Evolutionary conservation across 2,888 invertebrate genomes (phyloP).

Genomic region (Amaurobius ferox): DNA sequence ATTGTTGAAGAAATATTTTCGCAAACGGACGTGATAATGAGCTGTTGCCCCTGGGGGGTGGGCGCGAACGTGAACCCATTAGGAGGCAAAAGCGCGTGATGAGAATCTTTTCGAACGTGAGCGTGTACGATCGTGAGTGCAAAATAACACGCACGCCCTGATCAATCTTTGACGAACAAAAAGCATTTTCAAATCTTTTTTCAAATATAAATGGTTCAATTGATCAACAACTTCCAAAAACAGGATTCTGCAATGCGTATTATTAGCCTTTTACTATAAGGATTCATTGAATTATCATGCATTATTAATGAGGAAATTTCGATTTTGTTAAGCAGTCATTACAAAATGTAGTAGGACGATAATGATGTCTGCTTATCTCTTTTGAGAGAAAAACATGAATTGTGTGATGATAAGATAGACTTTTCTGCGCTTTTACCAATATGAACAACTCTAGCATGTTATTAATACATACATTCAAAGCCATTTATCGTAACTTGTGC

Average conservation of each 20-base stretch:
- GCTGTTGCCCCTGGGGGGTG: background rate
- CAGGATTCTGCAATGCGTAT: background rate
- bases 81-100: slow-evolving; percentile 2
- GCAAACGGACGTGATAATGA: background rate
- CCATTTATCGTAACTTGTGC: too few species aligned
- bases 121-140: background rate
- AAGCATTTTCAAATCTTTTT: background rate
- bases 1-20: background rate
- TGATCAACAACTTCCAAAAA: background rate
- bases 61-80: slow-evolving; percentile 1
- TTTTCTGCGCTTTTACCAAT: too few species aligned
- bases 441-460: too few species aligned
- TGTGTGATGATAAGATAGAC: too few species aligned
- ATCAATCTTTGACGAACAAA: background rate
- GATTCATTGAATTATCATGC: background rate
- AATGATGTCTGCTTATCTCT: too few species aligned
- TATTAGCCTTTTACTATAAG: background rate
- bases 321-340: background rate
- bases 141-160: background rate
- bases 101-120: background rate
- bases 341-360: too few species aligned
- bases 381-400: too few species aligned
- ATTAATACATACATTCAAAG: too few species aligned
- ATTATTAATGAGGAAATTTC: background rate
- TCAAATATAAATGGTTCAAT: background rate